A percentile compares a stretch with the other conserved stretches of the same genome.
Conservation (phyloP, 2,888 invertebrate species). For the Latrodectus hesperus region DNA sequence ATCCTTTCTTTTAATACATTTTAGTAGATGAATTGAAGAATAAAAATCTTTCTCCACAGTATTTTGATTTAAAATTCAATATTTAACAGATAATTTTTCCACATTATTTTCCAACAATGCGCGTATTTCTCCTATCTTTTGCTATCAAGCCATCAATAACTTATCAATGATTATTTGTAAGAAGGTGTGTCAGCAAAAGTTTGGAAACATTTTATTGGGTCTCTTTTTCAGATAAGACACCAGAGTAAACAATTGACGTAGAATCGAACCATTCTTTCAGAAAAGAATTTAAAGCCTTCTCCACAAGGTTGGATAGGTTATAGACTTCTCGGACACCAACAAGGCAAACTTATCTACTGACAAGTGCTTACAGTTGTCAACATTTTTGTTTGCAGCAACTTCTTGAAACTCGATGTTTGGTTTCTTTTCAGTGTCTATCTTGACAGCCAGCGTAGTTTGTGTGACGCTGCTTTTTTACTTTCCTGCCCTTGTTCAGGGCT, state of each 20-base stretch:
- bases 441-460: slow-evolving; percentile 3
- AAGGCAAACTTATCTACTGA: background rate
- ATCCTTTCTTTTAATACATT: too few species aligned
- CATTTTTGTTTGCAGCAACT: background rate
- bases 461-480: slow-evolving; percentile 16
- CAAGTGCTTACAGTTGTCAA: background rate
- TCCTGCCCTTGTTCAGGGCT: background rate
- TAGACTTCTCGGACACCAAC: background rate
- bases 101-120: too few species aligned
- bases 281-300: slow-evolving; percentile 22
- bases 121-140: too few species aligned
- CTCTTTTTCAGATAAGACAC: slow-evolving; percentile 7
- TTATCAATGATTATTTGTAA: background rate
- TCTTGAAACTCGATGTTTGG: slow-evolving; percentile 18
- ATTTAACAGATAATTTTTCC: too few species aligned
- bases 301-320: background rate
- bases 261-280: slow-evolving; percentile 32
- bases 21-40: too few species aligned
- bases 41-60: too few species aligned
- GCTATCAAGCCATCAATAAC: background rate
- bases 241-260: slow-evolving; percentile 31
- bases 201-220: background rate
- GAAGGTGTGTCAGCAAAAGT: slow-evolving; percentile 20
- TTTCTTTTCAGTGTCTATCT: background rate
- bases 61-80: too few species aligned